Base-by-base conservation (phyloP, 1,140 invertebrate species). In the Tribolium madens region DNA sequence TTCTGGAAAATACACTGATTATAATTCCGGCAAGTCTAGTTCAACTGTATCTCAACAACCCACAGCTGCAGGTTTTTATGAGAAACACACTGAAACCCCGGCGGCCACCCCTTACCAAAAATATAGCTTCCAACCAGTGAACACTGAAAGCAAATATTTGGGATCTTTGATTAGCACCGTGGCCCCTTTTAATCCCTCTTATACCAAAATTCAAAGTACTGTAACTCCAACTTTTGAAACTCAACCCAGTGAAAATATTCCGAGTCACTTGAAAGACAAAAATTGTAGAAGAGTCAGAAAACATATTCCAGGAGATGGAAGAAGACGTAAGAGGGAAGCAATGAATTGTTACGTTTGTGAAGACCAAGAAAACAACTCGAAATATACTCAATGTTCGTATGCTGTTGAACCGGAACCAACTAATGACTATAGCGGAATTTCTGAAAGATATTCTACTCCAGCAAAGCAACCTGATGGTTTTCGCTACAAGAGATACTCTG, bases 341-440 rank as follows among this genome's bases (percentile, higher is more conserved):
- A 86, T 88, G 84, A 87, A 84, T 36, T 91, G 89, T 71, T 89
- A 88, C 76, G 84, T 86, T 5, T 90, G 89, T 76, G 87, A 87
- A 76, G 86, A 90, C 74, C 84, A 85, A 0, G 84, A 84, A 50
- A 85, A 82, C 21, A 87, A 87, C 13, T 83, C 84, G 0, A 86
- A 80, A 64, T 89, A 86, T 53, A 88, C 89, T 75, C 85, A 88
- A 57, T 90, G 89, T 80, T 87, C 86, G 0, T 88, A 88, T 68
- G 73, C 79, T 1, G 83, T 84, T 2, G 79, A 85, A 18, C 80
- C 83, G 13, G 81, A 85, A 50, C 82, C 81, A n/a, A 82, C 83
- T 14, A 80, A 85, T 12, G 84, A 85, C 68, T 85, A 85, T 76
- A 53, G 82, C 18, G 82, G 84, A 72, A 81, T 77, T 47, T 81